Conservation (phyloP, 2,113 vertebrate species). For the Nettapus auritus region DNA sequence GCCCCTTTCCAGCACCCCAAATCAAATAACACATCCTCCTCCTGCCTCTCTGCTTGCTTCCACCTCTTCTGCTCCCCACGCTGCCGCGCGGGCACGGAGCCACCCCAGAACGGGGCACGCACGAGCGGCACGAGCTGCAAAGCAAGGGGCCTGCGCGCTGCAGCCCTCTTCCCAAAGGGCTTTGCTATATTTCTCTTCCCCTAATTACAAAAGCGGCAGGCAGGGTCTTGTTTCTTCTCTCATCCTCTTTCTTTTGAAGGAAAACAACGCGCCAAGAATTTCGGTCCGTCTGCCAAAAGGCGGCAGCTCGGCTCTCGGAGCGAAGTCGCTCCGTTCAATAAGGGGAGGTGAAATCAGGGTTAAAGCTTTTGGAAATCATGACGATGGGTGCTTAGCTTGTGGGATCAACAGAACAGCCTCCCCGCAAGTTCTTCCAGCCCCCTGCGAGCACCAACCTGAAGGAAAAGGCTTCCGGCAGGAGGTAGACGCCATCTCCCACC, state of each 20-base stretch:
- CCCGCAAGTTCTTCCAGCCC: too few species aligned
- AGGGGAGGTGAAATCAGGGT: rapidly evolving
- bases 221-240: neutral
- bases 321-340: rapidly evolving
- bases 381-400: rapidly evolving
- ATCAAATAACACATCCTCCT: too few species aligned
- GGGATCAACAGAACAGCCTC: neutral
- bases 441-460: constrained; percentile 82
- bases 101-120: neutral
- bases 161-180: neutral
- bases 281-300: neutral
- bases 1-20: rapidly evolving
- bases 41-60: neutral
- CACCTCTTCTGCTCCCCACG: neutral
- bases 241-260: neutral
- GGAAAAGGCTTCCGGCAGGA: constrained; percentile 86
- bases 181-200: neutral
- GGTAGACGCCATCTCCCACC: constrained; percentile 87
- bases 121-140: neutral
- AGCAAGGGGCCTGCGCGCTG: neutral
- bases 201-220: neutral
- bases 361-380: too few species aligned
- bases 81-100: neutral
- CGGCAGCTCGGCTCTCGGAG: neutral
- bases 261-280: neutral